Evolutionary conservation across 2,797 vertebrate species (phyloP).

Genomic region (Diglossa cyanea): DNA sequence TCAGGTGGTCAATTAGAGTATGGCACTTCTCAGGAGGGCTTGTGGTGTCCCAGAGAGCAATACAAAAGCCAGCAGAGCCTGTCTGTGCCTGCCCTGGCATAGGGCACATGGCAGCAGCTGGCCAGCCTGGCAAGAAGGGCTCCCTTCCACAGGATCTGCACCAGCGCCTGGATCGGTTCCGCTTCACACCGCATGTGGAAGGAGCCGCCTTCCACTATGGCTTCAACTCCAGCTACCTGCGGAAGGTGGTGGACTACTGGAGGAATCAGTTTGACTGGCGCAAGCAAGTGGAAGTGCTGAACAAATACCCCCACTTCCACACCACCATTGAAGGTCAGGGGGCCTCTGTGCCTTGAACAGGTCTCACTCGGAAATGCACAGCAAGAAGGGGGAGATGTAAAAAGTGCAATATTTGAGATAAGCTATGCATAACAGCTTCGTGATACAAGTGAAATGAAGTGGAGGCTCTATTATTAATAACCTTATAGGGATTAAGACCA

Average conservation of each 20-base stretch:
- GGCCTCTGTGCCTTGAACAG: background rate
- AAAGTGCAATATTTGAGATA: background rate
- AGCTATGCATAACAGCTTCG: background rate
- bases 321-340: slow-evolving; percentile 88
- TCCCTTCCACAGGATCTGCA: slow-evolving; percentile 79
- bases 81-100: accelerated
- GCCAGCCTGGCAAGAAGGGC: background rate
- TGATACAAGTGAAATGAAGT: background rate
- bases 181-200: slow-evolving; percentile 78
- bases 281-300: slow-evolving; percentile 83
- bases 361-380: background rate
- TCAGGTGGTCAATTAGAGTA: background rate
- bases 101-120: accelerated
- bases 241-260: slow-evolving; percentile 84
- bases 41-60: background rate
- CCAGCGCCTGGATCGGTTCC: slow-evolving; percentile 80
- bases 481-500: background rate
- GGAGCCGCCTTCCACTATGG: slow-evolving; percentile 84
- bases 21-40: background rate
- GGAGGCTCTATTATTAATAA: background rate
- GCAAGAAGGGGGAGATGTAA: background rate
- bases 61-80: background rate
- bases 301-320: slow-evolving; percentile 88
- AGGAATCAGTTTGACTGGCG: slow-evolving; percentile 86
- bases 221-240: slow-evolving; percentile 83